Conservation (phyloP, 1,140 invertebrate species). For the Zelostemma sp. region DNA sequence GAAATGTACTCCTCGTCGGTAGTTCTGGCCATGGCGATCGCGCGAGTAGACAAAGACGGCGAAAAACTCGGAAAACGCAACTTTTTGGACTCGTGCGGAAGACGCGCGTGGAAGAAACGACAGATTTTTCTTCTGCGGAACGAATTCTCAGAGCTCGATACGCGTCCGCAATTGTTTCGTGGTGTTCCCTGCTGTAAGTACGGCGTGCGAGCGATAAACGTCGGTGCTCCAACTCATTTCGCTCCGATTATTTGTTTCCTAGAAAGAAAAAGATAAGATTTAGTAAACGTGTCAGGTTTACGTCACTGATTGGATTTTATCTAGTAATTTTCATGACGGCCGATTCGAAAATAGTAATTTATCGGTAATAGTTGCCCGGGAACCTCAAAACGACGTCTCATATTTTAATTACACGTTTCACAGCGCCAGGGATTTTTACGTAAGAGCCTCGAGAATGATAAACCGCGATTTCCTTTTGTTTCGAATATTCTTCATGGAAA, state of each 20-base stretch:
- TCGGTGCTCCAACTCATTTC: conserved; percentile 56
- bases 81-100: conserved; percentile 19
- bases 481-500: too few species aligned
- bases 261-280: conserved; percentile 14
- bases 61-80: conserved; percentile 7
- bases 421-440: too few species aligned
- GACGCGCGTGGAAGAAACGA: conserved; percentile 35
- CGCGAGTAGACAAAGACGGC: conserved; percentile 6
- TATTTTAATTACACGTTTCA: too few species aligned
- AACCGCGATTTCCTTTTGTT: too few species aligned
- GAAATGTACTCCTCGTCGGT: conserved; percentile 59
- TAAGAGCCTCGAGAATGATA: too few species aligned
- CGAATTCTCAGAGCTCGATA: conserved; percentile 51
- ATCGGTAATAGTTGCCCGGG: too few species aligned
- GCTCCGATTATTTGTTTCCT: conserved; percentile 36
- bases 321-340: too few species aligned
- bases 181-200: conserved; percentile 45
- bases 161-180: conserved; percentile 47
- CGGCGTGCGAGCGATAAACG: conserved; percentile 37
- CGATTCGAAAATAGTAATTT: too few species aligned
- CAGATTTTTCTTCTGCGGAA: conserved; percentile 42
- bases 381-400: too few species aligned
- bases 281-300: too few species aligned
- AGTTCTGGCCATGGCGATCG: conserved; percentile 57
- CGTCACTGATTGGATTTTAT: too few species aligned